Evolutionary conservation across 2,888 invertebrate genomes (phyloP).

Genomic region (Drosophila ezoana): DNA sequence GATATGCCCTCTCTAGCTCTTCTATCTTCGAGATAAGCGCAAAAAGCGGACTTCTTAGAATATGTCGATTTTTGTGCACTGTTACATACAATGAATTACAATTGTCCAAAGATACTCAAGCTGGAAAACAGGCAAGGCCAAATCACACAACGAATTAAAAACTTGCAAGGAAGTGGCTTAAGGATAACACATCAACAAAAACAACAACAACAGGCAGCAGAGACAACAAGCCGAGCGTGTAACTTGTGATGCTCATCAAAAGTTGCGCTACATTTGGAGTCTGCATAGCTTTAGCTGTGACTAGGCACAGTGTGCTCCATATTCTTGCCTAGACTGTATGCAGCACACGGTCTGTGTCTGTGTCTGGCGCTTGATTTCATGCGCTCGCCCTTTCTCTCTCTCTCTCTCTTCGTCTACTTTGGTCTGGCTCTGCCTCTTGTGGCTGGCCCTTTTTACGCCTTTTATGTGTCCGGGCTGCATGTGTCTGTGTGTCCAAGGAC

Average conservation of each 20-base stretch:
- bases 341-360: slow-evolving; percentile 19
- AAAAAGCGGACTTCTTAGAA: too few relatives aligned
- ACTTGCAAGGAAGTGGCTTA: slow-evolving; percentile 27
- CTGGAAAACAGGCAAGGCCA: not conserved
- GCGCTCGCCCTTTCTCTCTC: not conserved
- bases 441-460: slow-evolving; percentile 59
- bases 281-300: slow-evolving; percentile 5
- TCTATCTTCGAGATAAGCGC: too few relatives aligned
- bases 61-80: too few relatives aligned
- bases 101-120: slow-evolving; percentile 21
- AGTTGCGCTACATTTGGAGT: slow-evolving; percentile 43
- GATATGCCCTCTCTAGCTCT: too few relatives aligned
- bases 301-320: not conserved
- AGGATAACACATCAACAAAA: slow-evolving; percentile 13
- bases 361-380: slow-evolving; percentile 10
- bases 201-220: slow-evolving; percentile 15
- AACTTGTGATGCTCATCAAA: slow-evolving; percentile 53
- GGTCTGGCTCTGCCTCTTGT: slow-evolving; percentile 29
- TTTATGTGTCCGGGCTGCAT: slow-evolving; percentile 45
- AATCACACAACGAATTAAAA: slow-evolving; percentile 22
- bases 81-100: slow-evolving; percentile 6
- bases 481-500: slow-evolving; percentile 36
- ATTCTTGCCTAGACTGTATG: slow-evolving; percentile 18
- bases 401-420: not conserved
- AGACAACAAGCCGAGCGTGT: slow-evolving; percentile 25